Base-by-base conservation (phyloP, 2,113 vertebrate genomes). In the Pelobates fuscus region DNA sequence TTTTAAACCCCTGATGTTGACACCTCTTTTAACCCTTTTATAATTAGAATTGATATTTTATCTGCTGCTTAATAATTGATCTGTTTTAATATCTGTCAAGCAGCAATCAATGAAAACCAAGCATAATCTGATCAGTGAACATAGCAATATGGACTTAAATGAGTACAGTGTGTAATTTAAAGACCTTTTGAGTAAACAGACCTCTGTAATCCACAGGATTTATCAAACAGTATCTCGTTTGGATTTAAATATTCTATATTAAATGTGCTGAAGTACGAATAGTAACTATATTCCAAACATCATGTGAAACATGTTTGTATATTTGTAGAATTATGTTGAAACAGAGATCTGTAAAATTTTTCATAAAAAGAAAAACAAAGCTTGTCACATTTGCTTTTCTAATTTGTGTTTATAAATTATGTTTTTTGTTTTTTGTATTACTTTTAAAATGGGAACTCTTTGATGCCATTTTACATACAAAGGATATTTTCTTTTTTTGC, bases 81-180 rank as follows among this genome's bases (percentile, higher is more conserved):
- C 11, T 3, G 14, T 68, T 68, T 68, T 27, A 37, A 63, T 63
- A 30, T 63, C 18, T 27, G 29, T 63, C 60, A 63, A 37, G 7
- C 11, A 27, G 10, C 60, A 37, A 21, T 63, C 49, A 25, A 62
- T 4, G 11, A 32, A 58, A 67, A 44, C 17, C 20, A 49, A 62
- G 21, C 18, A 21, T 24, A 43, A 44, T 2, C 10, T 15, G 44
- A 17, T 52, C 18, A 21, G 20, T 27, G 23, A 49, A 18, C 17
- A 63, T 10, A 46, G n/a, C n/a, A 32, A 71, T 43, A 44, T 14
- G 43, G 68, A 60, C 55, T 37, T 43, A 17, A 12, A 21, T 58
- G 68, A 68, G 44, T 52, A 62, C 12, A 70, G 7, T 26, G 30
- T 41, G 37, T 54, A 20, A 68, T 29, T 29, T 68, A 17, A 52